These are phyloP conservation scores for Monochamus alternatus DNA, from an alignment of 2,888 invertebrate species.

Conservation along the genomic window DNA sequence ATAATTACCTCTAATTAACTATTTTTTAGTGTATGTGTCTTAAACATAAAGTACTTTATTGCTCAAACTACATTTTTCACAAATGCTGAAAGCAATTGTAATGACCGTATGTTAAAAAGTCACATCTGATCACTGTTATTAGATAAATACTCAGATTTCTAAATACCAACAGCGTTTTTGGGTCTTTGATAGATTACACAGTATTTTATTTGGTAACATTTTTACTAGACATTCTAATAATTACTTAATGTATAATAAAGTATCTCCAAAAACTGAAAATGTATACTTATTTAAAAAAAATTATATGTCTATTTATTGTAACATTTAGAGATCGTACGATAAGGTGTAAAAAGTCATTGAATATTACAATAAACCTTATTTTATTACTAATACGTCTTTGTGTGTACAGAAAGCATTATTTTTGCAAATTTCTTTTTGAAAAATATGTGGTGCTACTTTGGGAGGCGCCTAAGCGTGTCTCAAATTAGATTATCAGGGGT, in stretches of 20 bases:
- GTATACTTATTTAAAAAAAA: constrained; percentile 44
- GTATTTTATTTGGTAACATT: constrained; percentile 32
- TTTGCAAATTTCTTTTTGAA: constrained; percentile 56
- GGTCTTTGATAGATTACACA: constrained; percentile 14
- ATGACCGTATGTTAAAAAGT: too few species aligned
- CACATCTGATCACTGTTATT: not conserved
- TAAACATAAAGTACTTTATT: too few species aligned
- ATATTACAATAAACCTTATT: constrained; percentile 45
- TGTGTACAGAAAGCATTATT: constrained; percentile 59
- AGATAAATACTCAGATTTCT: constrained; percentile 13
- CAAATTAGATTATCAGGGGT: constrained; percentile 42
- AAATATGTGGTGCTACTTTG: constrained; percentile 49
- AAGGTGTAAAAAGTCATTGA: constrained; percentile 34
- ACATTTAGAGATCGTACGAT: constrained; percentile 34
- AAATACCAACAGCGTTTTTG: not conserved
- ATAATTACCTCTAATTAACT: too few species aligned
- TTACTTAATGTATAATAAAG: constrained; percentile 32
- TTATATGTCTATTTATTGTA: constrained; percentile 42
- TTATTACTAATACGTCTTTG: constrained; percentile 53
- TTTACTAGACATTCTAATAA: constrained; percentile 27
- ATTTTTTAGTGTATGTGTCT: too few species aligned
- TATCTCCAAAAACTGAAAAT: constrained; percentile 26
- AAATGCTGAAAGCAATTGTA: too few species aligned
- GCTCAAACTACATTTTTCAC: too few species aligned
- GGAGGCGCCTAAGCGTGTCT: constrained; percentile 10